Percentiles rank a stretch among this genome's conserved stretches.
phyloP scores from a whole-genome alignment of 2,113 vertebrate species.

The Machaerirhynchus nigripectus region DNA sequence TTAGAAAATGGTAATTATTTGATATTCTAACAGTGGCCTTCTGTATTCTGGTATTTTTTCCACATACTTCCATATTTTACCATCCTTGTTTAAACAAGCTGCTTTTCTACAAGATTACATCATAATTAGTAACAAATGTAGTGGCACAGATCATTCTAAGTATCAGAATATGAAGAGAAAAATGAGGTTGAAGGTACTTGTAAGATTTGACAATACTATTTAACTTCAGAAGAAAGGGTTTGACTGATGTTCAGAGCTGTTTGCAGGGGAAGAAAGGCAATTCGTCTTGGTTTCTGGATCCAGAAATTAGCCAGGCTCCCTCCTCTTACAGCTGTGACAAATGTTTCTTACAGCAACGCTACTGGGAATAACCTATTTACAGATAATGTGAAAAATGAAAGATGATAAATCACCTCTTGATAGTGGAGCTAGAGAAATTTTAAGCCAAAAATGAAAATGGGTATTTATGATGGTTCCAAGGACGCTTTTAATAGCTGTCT shows the following conservation, averaged over 20 bases:
- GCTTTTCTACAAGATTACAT: neutral
- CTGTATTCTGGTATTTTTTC: neutral
- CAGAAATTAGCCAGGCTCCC: conserved; percentile 12
- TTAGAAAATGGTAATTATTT: neutral
- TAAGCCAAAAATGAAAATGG: conserved; percentile 16
- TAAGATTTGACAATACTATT: neutral
- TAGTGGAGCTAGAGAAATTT: neutral
- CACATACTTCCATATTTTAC: neutral
- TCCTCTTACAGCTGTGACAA: conserved; percentile 41
- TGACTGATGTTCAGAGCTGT: neutral
- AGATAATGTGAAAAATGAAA: conserved; percentile 46
- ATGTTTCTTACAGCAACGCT: conserved; percentile 1
- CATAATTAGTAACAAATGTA: neutral
- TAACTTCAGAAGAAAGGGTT: neutral
- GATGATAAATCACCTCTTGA: conserved; percentile 16
- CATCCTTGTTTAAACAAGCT: neutral
- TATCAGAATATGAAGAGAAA: neutral
- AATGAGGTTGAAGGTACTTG: neutral
- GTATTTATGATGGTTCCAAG: conserved; percentile 28
- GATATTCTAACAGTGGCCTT: neutral
- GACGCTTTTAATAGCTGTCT: conserved; percentile 20
- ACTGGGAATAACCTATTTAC: conserved; percentile 41
- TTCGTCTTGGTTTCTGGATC: conserved; percentile 1
- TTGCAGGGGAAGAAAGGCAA: neutral
- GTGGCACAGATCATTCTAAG: neutral